phyloP scores from a whole-genome alignment of 1,140 invertebrate species.

The Coboldia fuscipes region DNA sequence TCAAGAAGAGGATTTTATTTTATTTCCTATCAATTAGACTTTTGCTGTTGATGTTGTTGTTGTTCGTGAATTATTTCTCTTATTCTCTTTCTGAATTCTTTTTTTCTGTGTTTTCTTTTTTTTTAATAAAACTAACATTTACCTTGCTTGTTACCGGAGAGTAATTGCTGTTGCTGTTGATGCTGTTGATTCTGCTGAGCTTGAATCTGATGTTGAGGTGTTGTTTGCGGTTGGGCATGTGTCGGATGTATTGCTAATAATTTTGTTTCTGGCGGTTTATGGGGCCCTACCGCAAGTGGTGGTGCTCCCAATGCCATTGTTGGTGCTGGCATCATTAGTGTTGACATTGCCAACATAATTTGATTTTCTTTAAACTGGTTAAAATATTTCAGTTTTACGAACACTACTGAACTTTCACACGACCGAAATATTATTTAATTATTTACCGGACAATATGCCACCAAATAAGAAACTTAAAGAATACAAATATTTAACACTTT shows the following conservation, averaged over 20 bases:
- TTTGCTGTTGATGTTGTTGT: too few relatives aligned
- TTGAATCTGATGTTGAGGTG: constrained; percentile 6
- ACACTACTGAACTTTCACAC: not conserved
- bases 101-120: too few relatives aligned
- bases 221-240: constrained; percentile 3
- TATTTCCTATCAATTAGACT: too few relatives aligned
- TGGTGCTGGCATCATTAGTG: constrained; percentile 21
- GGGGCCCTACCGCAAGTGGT: constrained; percentile 20
- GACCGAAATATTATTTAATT: not conserved
- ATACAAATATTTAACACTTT: too few relatives aligned
- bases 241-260: constrained; percentile 19
- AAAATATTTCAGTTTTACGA: not conserved
- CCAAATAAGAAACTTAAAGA: too few relatives aligned
- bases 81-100: too few relatives aligned
- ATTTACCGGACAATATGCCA: too few relatives aligned
- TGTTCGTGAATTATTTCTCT: too few relatives aligned
- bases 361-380: not conserved
- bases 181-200: constrained; percentile 11
- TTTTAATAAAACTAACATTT: not conserved
- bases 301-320: constrained; percentile 20
- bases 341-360: constrained; percentile 20
- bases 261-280: constrained; percentile 22
- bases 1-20: too few relatives aligned
- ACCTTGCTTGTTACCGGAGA: constrained; percentile 6
- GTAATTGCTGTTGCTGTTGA: constrained; percentile 6